Conservation (phyloP, 37 sponge, comb jelly and placozoan species). For the Bolinopsis microptera region DNA sequence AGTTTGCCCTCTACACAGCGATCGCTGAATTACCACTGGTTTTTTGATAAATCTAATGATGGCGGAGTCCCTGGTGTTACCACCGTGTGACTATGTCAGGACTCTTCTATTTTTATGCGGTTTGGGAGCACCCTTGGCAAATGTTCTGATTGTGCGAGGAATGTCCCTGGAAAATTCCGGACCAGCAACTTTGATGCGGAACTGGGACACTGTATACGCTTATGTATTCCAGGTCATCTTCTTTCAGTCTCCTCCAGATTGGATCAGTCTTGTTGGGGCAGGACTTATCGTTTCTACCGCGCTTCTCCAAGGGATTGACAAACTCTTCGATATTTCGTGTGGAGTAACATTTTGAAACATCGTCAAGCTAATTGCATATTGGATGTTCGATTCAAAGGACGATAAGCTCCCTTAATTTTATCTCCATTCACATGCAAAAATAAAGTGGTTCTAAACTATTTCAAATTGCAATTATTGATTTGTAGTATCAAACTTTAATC, state of each 20-base stretch:
- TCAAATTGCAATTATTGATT: too few relatives aligned
- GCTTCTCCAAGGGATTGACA: conserved; percentile 8
- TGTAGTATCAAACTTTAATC: too few relatives aligned
- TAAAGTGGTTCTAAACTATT: too few relatives aligned
- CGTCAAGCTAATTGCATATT: too few relatives aligned
- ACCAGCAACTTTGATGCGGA: conserved; percentile 18
- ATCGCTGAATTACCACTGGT: neutral
- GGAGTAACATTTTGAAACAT: neutral
- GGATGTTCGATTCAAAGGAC: too few relatives aligned
- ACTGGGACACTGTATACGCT: conserved; percentile 53
- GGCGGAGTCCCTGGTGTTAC: neutral
- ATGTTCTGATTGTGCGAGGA: conserved; percentile 4
- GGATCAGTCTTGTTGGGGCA: neutral
- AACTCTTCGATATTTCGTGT: neutral
- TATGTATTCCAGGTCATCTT: conserved; percentile 17
- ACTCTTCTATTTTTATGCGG: neutral
- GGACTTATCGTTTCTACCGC: neutral
- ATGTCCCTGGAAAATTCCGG: conserved; percentile 13
- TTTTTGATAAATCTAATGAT: neutral
- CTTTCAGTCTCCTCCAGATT: neutral
- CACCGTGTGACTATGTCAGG: conserved; percentile 9
- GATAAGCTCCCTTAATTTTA: too few relatives aligned
- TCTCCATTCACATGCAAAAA: too few relatives aligned
- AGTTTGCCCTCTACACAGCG: conserved; percentile 11
- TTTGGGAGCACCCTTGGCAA: neutral